Evolutionary conservation across 2,888 invertebrate genomes (phyloP).

Genomic region (Alsophila aescularia): DNA sequence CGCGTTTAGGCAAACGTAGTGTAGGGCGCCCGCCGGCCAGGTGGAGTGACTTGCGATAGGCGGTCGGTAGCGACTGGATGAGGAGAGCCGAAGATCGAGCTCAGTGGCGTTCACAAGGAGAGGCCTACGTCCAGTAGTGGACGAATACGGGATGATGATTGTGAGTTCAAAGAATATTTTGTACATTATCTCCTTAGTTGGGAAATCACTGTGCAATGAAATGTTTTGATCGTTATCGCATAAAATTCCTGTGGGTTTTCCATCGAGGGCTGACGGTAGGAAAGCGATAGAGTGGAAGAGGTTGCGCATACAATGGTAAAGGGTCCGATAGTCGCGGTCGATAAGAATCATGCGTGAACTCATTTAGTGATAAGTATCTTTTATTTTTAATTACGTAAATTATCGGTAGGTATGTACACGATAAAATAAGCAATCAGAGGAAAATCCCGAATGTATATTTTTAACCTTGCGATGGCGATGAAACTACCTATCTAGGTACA

Average conservation of each 20-base stretch:
- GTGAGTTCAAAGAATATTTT: too few species aligned
- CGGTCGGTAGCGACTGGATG: too few species aligned
- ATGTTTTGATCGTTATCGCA: constrained; percentile 32
- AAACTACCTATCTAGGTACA: neutral
- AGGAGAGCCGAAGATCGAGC: too few species aligned
- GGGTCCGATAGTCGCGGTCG: constrained; percentile 48
- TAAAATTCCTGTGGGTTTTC: constrained; percentile 32
- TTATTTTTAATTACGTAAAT: neutral
- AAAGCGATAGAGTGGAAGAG: constrained; percentile 36
- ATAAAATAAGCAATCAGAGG: neutral
- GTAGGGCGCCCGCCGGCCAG: too few species aligned
- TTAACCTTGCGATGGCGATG: neutral
- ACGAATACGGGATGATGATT: too few species aligned
- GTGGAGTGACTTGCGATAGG: too few species aligned
- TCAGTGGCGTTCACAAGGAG: too few species aligned
- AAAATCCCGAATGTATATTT: neutral
- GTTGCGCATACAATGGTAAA: constrained; percentile 37
- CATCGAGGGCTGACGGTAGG: constrained; percentile 33
- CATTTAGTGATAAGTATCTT: constrained; percentile 46
- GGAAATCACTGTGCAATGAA: neutral
- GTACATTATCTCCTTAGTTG: too few species aligned
- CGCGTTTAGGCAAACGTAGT: too few species aligned
- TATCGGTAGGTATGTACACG: neutral
- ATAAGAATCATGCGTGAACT: constrained; percentile 54
- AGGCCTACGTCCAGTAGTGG: too few species aligned